Evolutionary conservation across 2,888 invertebrate species (phyloP), one percentile per base, ranked within the genome.

Genomic region (Sphaeridia pumilis): DNA sequence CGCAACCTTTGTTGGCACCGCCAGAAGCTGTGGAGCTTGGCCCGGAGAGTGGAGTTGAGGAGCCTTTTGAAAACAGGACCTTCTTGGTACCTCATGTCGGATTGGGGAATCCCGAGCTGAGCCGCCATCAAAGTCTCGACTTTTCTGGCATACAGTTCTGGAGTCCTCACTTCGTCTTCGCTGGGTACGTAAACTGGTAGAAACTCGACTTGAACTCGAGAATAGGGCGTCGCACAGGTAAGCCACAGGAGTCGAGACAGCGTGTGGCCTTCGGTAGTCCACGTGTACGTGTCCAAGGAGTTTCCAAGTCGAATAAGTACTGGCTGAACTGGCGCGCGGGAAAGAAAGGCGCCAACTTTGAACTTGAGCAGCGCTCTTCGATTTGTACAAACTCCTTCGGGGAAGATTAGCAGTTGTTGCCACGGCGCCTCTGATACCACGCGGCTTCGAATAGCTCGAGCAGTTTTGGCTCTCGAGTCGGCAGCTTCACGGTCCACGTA

Each of bases 371-470:
- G 74, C 67, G 89, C 89, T 0, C 84, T 83, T 25, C 93, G 79
- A 74, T 95, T 95, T 28, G 94, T 92, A 71, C 93, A 94, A 0
- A 94, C 95, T 45, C 93, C 94, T 71, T 95, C 94, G 0, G 94
- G 89, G 71, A 41, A 52, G 34, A 53, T 48, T 20, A 25, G 35
- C 10, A 53, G 24, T 35, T 45, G 46, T 0, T 92, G 89, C 92
- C 93, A 94, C 66, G 86, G 79, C 59, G 84, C 80, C 49, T 81
- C 79, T 0, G 88, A 87, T 4, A 82, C 83, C 0, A 87, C 87
- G 56, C 93, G 76, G 52, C 81, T 78, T 36, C 86, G 84, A 59
- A 94, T 93, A 70, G 89, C 86, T 68, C 83, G 82, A 67, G 92
- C 86, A 3, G 93, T 88, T 66, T 85, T 87, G 68, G 87, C 86